Evolutionary conservation across 1,140 invertebrate genomes (phyloP), one percentile per base, ranked within the genome.

Genomic region (Carposina sasakii): DNA sequence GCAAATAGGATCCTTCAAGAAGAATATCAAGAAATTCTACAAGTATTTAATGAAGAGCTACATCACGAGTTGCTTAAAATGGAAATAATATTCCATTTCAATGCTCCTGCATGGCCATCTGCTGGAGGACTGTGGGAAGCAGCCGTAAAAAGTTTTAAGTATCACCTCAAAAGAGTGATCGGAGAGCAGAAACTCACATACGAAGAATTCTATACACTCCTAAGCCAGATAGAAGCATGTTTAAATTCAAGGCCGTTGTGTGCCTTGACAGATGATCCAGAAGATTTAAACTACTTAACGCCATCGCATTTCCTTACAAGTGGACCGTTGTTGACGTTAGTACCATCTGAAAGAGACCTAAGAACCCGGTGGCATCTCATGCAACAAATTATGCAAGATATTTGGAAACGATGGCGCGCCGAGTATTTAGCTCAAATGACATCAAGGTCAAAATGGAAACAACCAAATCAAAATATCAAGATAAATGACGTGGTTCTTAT

Each of bases 341-440:
- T 60, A 9, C 39, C 47, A 17, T 44, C 52, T n/a, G 46, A 54
- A 44, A 39, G 22, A 12, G 55, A 63, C 31, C 33, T 36, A 24
- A 28, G 68, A 19, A 42, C 43, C 5, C 48, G 43, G 9, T 81
- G 48, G 50, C 36, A 57, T 17, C 24, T 33, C 41, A 40, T 61
- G 8, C 55, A 58, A 24, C 50, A 63, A 37, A 40, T 74, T 26
- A 23, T 21, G 1, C 42, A 63, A 39, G 31, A 52, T 31, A 42
- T 62, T 31, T 62, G 60, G 60, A 52, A 56, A 26, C 17, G 52
- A 3, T 63, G 60, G 60, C 22, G 26, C 2, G 23, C 44, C 0
- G 74, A 81, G 28, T 81, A 79, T 44, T 44, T 75, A 4, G 31
- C 30, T n/a, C 51, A 51, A 10, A 39, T 76, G n/a, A 61, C 69